Evolutionary conservation across 2,888 invertebrate genomes (phyloP).

Genomic region (Amphiduros pacificus): DNA sequence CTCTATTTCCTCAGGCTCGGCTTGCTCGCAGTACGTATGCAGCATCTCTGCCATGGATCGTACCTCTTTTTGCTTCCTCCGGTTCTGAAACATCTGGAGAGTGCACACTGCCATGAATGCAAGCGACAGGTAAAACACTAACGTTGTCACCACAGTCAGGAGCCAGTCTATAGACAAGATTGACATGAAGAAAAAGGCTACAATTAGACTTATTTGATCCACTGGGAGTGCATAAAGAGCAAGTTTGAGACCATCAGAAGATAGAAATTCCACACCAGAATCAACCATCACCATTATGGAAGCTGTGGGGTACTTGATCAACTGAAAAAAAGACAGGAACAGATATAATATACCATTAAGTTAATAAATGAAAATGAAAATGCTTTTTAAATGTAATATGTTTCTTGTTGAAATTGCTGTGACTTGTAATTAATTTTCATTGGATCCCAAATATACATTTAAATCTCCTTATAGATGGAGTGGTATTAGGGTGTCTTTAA

Average conservation of each 20-base stretch:
- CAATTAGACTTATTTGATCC: conserved; percentile 13
- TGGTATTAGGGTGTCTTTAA: no score
- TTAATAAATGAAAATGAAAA: no score
- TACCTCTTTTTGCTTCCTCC: conserved; percentile 5
- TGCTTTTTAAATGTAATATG: no score
- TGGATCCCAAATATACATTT: no score
- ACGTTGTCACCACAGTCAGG: conserved; percentile 4
- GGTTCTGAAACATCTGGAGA: conserved; percentile 13
- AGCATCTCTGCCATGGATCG: conserved; percentile 11
- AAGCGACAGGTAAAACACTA: conserved; percentile 10
- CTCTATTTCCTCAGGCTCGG: conserved; percentile 1
- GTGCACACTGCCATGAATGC: conserved; percentile 9
- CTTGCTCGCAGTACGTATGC: background rate
- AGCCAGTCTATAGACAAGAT: conserved; percentile 8
- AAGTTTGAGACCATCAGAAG: conserved; percentile 10
- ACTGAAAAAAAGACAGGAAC: conserved; percentile 6
- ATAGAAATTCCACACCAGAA: conserved; percentile 9
- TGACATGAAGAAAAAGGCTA: conserved; percentile 12
- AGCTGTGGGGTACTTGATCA: conserved; percentile 13
- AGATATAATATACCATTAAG: no score
- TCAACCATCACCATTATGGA: conserved; percentile 6
- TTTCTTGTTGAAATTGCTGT: no score
- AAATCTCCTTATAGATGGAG: no score
- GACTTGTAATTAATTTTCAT: no score
- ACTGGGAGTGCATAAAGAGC: conserved; percentile 11